Evolutionary conservation across 2,888 invertebrate genomes (phyloP).

Genomic region (Aphodius sticticus): DNA sequence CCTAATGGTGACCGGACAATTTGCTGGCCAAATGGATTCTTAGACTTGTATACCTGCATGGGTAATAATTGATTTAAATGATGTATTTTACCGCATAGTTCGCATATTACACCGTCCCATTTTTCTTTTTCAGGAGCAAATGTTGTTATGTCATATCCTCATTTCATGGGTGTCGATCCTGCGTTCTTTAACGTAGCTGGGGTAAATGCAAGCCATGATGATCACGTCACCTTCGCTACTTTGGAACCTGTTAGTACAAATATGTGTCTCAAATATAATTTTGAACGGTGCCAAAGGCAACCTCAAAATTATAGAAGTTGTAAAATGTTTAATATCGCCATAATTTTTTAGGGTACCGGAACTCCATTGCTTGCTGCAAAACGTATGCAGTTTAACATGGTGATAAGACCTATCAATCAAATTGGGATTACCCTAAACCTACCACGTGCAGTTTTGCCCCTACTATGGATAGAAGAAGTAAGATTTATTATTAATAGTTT

Average conservation of each 20-base stretch:
- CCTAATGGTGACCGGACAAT: background rate
- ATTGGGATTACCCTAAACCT: constrained; percentile 62
- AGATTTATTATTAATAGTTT: constrained; percentile 27
- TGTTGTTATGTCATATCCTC: constrained; percentile 20
- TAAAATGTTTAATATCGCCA: background rate
- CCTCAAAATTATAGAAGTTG: background rate
- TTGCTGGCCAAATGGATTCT: constrained; percentile 17
- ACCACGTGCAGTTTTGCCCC: constrained; percentile 63
- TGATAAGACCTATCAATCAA: constrained; percentile 63
- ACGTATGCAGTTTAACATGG: constrained; percentile 72
- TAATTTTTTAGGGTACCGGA: constrained; percentile 65
- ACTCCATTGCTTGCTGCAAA: constrained; percentile 68
- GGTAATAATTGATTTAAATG: constrained; percentile 15
- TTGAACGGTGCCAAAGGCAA: background rate
- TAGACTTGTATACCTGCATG: constrained; percentile 16
- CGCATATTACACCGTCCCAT: background rate
- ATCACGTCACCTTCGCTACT: background rate
- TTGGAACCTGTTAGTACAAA: constrained; percentile 20
- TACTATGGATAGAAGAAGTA: constrained; percentile 76
- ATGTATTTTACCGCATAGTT: background rate
- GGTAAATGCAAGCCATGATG: background rate
- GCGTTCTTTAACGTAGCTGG: background rate
- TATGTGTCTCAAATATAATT: background rate
- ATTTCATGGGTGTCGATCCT: constrained; percentile 8
- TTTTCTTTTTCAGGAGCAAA: constrained; percentile 5